Evolutionary conservation across 2,797 vertebrate species (phyloP).

Genomic region (Pseudochirops corinnae): DNA sequence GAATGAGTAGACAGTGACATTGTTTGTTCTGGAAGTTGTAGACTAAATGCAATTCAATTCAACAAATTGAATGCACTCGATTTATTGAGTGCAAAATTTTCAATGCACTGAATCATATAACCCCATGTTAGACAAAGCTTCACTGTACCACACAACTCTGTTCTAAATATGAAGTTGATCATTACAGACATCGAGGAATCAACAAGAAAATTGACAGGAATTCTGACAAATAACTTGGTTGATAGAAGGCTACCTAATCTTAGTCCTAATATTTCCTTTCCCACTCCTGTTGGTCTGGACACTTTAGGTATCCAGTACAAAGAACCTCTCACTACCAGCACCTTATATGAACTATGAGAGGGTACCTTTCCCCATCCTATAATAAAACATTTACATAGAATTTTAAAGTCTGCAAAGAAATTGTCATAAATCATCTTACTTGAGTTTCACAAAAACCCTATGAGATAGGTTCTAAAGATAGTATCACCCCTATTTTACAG

Average conservation of each 20-base stretch:
- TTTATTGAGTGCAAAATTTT: conserved; percentile 1
- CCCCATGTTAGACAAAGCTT: not conserved
- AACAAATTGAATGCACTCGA: not conserved
- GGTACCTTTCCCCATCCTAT: not conserved
- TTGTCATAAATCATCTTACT: not conserved
- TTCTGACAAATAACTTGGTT: not conserved
- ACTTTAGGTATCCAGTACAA: not conserved
- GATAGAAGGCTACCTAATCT: not conserved
- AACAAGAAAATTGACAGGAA: not conserved
- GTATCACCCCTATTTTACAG: not conserved
- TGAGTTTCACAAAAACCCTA: not conserved
- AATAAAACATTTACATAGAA: not conserved
- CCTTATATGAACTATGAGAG: not conserved
- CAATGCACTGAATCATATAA: not conserved
- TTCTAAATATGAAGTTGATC: not conserved
- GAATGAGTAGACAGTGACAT: not conserved
- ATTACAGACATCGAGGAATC: not conserved
- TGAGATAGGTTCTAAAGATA: not conserved
- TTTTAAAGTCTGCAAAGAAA: not conserved
- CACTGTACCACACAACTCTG: not conserved
- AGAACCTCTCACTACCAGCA: not conserved
- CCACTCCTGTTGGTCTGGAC: not conserved
- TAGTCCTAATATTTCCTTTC: not conserved
- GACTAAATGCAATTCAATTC: not conserved
- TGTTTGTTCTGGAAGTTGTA: not conserved